These are phyloP conservation scores for Microtus richardsoni DNA, from an alignment of 2,113 vertebrate species.

Conservation along the genomic window DNA sequence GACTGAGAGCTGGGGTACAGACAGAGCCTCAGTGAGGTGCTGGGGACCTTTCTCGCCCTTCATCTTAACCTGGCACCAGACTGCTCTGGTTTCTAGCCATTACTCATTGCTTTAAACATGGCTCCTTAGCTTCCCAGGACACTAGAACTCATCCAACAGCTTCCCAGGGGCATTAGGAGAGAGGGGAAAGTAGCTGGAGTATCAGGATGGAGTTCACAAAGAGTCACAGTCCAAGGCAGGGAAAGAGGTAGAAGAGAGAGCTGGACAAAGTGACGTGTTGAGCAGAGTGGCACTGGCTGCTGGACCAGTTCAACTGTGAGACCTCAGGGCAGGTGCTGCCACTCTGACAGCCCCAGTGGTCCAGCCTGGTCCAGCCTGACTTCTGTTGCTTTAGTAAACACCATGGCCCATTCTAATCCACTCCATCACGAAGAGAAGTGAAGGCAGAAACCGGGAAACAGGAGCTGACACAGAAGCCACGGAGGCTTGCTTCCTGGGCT, in stretches of 20 bases:
- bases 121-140: neutral
- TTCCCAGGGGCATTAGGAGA: neutral
- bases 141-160: neutral
- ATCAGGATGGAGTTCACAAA: neutral
- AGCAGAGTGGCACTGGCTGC: too few relatives aligned
- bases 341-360: neutral
- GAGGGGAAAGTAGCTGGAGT: neutral
- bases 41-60: too few relatives aligned
- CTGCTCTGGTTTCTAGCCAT: too few relatives aligned
- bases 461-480: neutral
- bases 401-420: neutral
- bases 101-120: neutral
- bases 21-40: neutral
- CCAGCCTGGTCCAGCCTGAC: neutral
- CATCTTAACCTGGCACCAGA: neutral
- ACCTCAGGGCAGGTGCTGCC: rapidly evolving
- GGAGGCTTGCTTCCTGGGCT: neutral
- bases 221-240: neutral
- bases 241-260: too few relatives aligned
- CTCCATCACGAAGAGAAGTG: neutral
- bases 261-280: too few relatives aligned
- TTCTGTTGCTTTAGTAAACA: neutral
- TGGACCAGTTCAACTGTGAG: neutral
- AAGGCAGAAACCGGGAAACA: neutral
- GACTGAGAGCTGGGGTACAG: neutral